Base-by-base conservation (phyloP, 2,797 vertebrate genomes). In the Yasuhikotakia modesta region DNA sequence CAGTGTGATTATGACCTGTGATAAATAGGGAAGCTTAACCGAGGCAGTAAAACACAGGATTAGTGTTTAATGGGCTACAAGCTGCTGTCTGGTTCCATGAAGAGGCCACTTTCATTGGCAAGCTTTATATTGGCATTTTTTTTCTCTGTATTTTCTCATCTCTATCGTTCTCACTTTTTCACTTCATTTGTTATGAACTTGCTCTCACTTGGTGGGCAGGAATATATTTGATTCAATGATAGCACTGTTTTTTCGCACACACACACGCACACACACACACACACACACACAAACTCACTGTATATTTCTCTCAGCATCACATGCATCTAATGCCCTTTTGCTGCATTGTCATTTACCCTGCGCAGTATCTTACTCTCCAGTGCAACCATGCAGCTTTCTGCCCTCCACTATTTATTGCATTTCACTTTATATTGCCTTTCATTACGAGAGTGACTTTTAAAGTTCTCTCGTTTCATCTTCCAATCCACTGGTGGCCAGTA, bases 1-100 rank as follows among this genome's bases (percentile, higher is more conserved):
- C 89, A 91, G 86, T 88, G 88, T 88, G 90, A 91, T 94, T 90
- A 93, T 90, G 88, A 89, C 76, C 90, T 92, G 90, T 91, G 89
- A 93, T 92, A 93, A 93, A 93, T 91, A 90, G 91, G 91, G 86
- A 91, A 86, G 84, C 90, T 91, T 92, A 90, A 92, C 86, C 89
- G 89, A 84, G 89, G 87, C 89, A 90, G 87, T 93, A 90, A 92
- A 92, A 93, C 91, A 92, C 81, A 87, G 88, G 87, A 91, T 93
- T 91, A 87, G 79, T 87, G 92, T 83, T 92, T 93, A 90, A 92
- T 93, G 86, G 87, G 86, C 87, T 89, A 92, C 90, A 92, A 90
- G 90, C 88, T 90, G 86, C 87, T 89, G 69, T 78, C 76, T 87
- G 86, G 86, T 89, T 92, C 81, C 32, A 65, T 68, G 65, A 74